Conservation (phyloP, 1,140 invertebrate genomes). For the Centruroides sculpturatus region DNA sequence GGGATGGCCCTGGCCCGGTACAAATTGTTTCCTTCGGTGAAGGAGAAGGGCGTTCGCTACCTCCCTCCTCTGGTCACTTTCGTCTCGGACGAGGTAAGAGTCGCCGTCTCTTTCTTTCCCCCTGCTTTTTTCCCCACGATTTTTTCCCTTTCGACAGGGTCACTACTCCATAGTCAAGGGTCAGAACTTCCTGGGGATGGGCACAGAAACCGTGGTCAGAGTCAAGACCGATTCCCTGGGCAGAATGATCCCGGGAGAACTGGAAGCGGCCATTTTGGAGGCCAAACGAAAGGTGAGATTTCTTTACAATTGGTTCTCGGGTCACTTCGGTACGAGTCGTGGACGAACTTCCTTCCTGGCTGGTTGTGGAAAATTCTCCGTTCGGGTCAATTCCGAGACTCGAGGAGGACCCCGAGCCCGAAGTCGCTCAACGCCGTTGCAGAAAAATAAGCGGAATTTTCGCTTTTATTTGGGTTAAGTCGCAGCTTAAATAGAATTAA, state of each 20-base stretch:
- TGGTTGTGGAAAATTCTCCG: too few species aligned
- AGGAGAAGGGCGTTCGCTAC: slow-evolving; percentile 71
- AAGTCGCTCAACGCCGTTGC: too few species aligned
- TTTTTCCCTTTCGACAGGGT: slow-evolving; percentile 42
- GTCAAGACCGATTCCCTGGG: slow-evolving; percentile 78
- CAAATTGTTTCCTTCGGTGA: slow-evolving; percentile 84
- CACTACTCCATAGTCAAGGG: slow-evolving; percentile 97
- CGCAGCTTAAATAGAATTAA: too few species aligned
- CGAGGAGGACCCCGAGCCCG: too few species aligned
- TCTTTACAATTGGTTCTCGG: background rate
- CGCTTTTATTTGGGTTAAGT: too few species aligned
- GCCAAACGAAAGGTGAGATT: slow-evolving; percentile 51
- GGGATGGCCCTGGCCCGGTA: slow-evolving; percentile 87
- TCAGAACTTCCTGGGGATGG: slow-evolving; percentile 80
- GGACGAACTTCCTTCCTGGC: too few species aligned
- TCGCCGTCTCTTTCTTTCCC: background rate
- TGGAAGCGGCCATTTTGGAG: slow-evolving; percentile 72
- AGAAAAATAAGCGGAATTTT: too few species aligned
- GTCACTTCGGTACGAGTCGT: too few species aligned
- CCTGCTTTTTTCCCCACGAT: too few species aligned
- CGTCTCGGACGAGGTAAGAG: slow-evolving; percentile 81
- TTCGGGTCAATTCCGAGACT: too few species aligned
- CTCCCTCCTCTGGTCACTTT: slow-evolving; percentile 81
- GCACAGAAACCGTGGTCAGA: slow-evolving; percentile 84
- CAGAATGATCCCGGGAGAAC: slow-evolving; percentile 69